Conservation (phyloP, 2,888 invertebrate genomes). For the Lycaena phlaeas region DNA sequence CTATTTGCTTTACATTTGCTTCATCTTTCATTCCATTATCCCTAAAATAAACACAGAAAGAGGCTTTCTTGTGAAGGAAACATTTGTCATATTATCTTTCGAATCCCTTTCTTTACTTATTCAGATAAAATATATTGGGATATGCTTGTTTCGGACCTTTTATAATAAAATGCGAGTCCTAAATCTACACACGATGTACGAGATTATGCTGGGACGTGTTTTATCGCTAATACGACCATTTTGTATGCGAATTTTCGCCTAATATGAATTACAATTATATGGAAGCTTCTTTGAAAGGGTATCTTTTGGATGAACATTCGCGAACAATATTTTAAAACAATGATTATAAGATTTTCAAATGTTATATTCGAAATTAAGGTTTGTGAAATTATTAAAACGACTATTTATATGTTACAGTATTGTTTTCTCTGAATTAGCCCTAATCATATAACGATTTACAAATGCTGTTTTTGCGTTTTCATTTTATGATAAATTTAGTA, state of each 20-base stretch:
- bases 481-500: too few relatives aligned
- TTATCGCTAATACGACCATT: slow-evolving; percentile 54
- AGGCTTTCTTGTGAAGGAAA: slow-evolving; percentile 7
- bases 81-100: slow-evolving; percentile 10
- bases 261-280: slow-evolving; percentile 7
- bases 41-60: slow-evolving; percentile 5
- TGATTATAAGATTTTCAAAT: too few relatives aligned
- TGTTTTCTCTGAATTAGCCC: too few relatives aligned
- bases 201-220: slow-evolving; percentile 43
- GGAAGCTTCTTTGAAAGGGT: not conserved
- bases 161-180: slow-evolving; percentile 33
- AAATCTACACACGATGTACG: slow-evolving; percentile 41
- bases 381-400: too few relatives aligned
- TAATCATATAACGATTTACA: too few relatives aligned
- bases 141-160: slow-evolving; percentile 22
- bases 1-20: slow-evolving; percentile 2
- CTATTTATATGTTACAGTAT: too few relatives aligned
- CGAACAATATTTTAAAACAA: too few relatives aligned
- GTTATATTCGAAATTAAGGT: too few relatives aligned
- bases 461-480: too few relatives aligned
- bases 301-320: too few relatives aligned
- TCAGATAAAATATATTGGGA: slow-evolving; percentile 27
- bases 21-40: slow-evolving; percentile 7
- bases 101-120: slow-evolving; percentile 32
- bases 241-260: slow-evolving; percentile 25